These are phyloP conservation scores for Mamestra configurata DNA, from an alignment of 1,140 invertebrate genomes.

Conservation along the genomic window DNA sequence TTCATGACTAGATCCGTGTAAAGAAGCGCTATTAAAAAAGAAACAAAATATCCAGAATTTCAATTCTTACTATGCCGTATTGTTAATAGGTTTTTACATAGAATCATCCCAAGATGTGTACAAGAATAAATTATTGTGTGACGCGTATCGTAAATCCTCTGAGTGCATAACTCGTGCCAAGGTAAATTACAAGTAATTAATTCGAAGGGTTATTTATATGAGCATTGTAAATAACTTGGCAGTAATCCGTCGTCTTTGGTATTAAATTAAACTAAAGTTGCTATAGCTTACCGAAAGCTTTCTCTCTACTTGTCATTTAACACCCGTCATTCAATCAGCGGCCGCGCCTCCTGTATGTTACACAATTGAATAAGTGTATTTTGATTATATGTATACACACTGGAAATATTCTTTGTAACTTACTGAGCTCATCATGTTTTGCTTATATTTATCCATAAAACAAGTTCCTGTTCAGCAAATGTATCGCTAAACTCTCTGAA, in stretches of 20 bases:
- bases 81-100: not conserved
- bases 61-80: not conserved
- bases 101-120: conserved; percentile 2
- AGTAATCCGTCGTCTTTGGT: not conserved
- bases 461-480: too few relatives aligned
- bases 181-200: conserved; percentile 40
- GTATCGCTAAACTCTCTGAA: too few relatives aligned
- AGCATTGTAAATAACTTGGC: not conserved
- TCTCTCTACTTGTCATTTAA: conserved; percentile 10
- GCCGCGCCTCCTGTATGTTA: not conserved
- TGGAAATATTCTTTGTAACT: not conserved
- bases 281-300: conserved; percentile 13
- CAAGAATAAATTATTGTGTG: conserved; percentile 4
- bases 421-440: not conserved
- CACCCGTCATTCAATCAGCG: conserved; percentile 1
- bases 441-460: too few relatives aligned
- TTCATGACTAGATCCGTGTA: conserved; percentile 28
- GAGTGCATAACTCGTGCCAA: conserved; percentile 35
- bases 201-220: conserved; percentile 30
- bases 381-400: not conserved
- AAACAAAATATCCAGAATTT: not conserved
- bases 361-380: not conserved
- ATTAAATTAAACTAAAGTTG: not conserved
- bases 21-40: conserved; percentile 15
- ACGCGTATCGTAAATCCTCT: conserved; percentile 39